A percentile compares a stretch with the other conserved stretches of the same genome.
Conservation (phyloP, 2,113 vertebrate genomes). For the Gnathonemus echidnorhynchus region DNA sequence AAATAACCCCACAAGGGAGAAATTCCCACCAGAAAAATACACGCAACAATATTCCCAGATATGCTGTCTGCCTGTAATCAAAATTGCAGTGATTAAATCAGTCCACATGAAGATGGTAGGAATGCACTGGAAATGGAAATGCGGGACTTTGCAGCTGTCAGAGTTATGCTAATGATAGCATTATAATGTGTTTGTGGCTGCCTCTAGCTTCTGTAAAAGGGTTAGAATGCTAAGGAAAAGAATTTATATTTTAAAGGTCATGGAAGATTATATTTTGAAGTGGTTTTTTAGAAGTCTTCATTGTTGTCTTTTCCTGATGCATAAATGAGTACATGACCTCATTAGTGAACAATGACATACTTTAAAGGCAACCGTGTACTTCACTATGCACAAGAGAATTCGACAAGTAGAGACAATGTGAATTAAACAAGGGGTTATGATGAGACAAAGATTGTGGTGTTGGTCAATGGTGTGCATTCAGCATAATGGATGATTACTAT, state of each 20-base stretch:
- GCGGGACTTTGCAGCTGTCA: not conserved
- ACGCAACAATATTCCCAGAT: not conserved
- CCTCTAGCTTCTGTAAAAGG: not conserved
- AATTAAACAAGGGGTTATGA: not conserved
- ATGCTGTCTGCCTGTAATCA: not conserved
- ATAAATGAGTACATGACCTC: not conserved
- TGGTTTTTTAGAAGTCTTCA: not conserved
- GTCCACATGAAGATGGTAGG: not conserved
- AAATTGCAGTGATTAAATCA: not conserved
- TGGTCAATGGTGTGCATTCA: not conserved
- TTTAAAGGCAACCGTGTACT: not conserved
- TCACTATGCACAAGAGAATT: not conserved
- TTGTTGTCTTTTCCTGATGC: not conserved
- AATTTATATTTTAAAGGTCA: not conserved
- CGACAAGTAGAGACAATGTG: not conserved
- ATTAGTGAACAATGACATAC: not conserved
- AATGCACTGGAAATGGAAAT: not conserved
- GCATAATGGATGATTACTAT: not conserved
- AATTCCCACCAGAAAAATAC: not conserved
- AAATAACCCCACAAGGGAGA: not conserved
- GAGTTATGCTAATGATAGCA: not conserved
- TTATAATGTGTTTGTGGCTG: not conserved
- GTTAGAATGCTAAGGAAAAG: not conserved
- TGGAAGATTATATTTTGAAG: not conserved
- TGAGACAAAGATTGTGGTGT: not conserved